These are phyloP conservation scores for Petrosia ficiformis DNA, from an alignment of 37 sponge, comb jelly and placozoan species.

Conservation along the genomic window DNA sequence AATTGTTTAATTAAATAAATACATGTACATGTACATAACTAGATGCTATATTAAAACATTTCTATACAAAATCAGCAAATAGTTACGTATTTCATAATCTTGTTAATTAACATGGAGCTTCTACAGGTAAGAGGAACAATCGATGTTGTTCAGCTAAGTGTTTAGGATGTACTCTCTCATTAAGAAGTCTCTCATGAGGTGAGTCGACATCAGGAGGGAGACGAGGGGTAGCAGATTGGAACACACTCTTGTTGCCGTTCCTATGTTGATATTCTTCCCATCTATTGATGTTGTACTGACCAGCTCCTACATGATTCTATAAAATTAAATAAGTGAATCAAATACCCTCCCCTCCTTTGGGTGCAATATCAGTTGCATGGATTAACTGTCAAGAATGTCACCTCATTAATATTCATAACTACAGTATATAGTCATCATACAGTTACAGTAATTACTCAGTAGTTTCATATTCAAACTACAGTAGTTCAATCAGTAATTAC, in stretches of 20 bases:
- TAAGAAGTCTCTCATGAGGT: constrained; percentile 70
- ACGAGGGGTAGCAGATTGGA: constrained; percentile 55
- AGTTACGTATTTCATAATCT: too few relatives aligned
- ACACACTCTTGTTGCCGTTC: constrained; percentile 69
- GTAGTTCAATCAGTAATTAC: too few relatives aligned
- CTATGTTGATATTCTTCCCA: constrained; percentile 50
- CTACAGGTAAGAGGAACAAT: not conserved
- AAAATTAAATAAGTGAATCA: not conserved
- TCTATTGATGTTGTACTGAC: constrained; percentile 71
- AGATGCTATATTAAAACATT: too few relatives aligned
- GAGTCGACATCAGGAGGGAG: constrained; percentile 62
- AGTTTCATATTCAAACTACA: too few relatives aligned
- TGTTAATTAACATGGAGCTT: not conserved
- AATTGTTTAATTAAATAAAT: too few relatives aligned
- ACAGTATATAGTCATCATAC: too few relatives aligned
- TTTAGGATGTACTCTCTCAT: constrained; percentile 55
- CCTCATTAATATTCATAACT: constrained; percentile 36
- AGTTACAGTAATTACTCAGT: too few relatives aligned
- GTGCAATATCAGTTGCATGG: not conserved
- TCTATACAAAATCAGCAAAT: too few relatives aligned
- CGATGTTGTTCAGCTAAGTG: not conserved
- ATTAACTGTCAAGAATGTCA: not conserved
- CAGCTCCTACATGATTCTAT: constrained; percentile 79
- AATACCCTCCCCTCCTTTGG: not conserved
- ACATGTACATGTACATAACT: too few relatives aligned